Percentiles rank a stretch among this genome's conserved stretches.
phyloP scores from a whole-genome alignment of 2,113 vertebrate genomes.

The Protomyctophum bolini region DNA sequence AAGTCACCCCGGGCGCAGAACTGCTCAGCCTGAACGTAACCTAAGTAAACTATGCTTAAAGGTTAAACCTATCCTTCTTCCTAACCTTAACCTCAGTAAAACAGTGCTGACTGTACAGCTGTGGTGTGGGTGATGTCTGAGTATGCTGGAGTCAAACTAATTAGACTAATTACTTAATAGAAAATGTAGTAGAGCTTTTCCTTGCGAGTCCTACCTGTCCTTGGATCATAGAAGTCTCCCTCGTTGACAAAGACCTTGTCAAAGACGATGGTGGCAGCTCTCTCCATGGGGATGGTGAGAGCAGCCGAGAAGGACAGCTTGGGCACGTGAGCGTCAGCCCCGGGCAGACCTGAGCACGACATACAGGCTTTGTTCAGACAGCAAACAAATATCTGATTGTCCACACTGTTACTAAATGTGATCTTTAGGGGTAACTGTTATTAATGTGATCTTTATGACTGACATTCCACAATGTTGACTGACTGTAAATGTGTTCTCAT shows the following conservation, averaged over 20 bases:
- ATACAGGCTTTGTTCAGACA: not conserved
- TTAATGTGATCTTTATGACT: too few relatives aligned
- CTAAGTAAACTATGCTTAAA: too few relatives aligned
- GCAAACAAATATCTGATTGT: too few relatives aligned
- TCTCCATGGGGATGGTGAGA: slow-evolving; percentile 79
- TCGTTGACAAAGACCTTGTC: slow-evolving; percentile 90
- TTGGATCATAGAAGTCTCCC: slow-evolving; percentile 84
- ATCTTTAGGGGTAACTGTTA: too few relatives aligned
- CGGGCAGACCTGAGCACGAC: slow-evolving; percentile 77
- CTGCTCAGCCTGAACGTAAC: too few relatives aligned
- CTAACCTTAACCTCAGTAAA: too few relatives aligned
- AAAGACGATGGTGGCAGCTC: slow-evolving; percentile 88
- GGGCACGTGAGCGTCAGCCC: slow-evolving; percentile 74
- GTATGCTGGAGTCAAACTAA: not conserved
- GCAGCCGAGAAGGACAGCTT: slow-evolving; percentile 89
- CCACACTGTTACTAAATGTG: too few relatives aligned
- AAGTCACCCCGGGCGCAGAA: too few relatives aligned
- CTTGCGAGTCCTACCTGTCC: slow-evolving; percentile 76
- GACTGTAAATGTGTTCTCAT: too few relatives aligned
- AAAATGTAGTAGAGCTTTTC: not conserved
- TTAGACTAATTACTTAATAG: not conserved
- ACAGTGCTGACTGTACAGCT: not conserved
- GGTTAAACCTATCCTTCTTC: too few relatives aligned
- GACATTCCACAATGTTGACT: too few relatives aligned
- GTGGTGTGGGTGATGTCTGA: not conserved